These are phyloP conservation scores for Danio albolineatus DNA, from an alignment of 2,797 vertebrate genomes.

Conservation along the genomic window DNA sequence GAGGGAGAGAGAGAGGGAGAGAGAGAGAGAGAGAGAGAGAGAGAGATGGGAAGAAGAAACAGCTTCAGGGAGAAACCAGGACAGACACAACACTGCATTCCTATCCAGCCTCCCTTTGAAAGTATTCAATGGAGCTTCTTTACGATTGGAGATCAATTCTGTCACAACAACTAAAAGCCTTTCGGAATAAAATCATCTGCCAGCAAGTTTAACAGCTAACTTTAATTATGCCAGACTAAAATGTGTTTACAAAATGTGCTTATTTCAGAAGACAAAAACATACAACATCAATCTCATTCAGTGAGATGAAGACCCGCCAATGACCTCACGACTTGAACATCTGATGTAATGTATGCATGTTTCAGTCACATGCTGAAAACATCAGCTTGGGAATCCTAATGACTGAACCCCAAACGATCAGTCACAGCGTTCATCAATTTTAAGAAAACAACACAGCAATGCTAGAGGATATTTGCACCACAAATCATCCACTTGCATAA, in stretches of 20 bases:
- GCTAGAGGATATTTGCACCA: slow-evolving; percentile 49
- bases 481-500: slow-evolving; percentile 38
- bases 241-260: slow-evolving; percentile 3
- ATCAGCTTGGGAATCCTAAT: slow-evolving; percentile 31
- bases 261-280: neutral
- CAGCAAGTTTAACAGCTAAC: slow-evolving; percentile 32
- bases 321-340: neutral
- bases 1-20: neutral
- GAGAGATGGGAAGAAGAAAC: neutral
- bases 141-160: slow-evolving; percentile 52
- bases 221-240: slow-evolving; percentile 44
- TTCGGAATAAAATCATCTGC: slow-evolving; percentile 40
- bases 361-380: slow-evolving; percentile 9
- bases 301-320: neutral
- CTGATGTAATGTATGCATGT: slow-evolving; percentile 6
- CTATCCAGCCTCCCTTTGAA: slow-evolving; percentile 43
- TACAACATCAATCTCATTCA: neutral
- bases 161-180: slow-evolving; percentile 56
- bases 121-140: slow-evolving; percentile 52
- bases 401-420: slow-evolving; percentile 39
- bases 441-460: slow-evolving; percentile 19
- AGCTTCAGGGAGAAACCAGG: slow-evolving; percentile 56
- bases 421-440: slow-evolving; percentile 44
- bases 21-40: neutral
- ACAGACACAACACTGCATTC: slow-evolving; percentile 54